Percentiles rank a stretch among this genome's conserved stretches.
These are phyloP conservation scores for Rutilus rutilus DNA, from an alignment of 2,113 vertebrate species.

Conservation along the genomic window DNA sequence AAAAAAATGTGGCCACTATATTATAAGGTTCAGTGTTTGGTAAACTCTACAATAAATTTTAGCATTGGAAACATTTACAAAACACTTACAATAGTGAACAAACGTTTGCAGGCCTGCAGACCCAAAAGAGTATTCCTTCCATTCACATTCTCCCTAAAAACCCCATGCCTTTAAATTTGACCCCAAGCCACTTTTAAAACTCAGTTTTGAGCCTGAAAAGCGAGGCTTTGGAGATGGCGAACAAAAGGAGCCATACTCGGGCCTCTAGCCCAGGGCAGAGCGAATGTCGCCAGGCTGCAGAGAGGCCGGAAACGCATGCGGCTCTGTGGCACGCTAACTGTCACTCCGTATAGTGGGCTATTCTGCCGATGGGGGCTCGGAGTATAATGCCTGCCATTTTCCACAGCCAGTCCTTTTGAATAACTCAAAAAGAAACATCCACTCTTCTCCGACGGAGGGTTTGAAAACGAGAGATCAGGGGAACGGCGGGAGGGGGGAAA, in stretches of 20 bases:
- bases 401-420: constrained; percentile 70
- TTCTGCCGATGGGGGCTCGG: constrained; percentile 50
- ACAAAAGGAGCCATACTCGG: constrained; percentile 34
- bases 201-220: constrained; percentile 38
- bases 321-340: constrained; percentile 72
- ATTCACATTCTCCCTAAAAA: constrained; percentile 21
- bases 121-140: neutral
- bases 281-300: neutral
- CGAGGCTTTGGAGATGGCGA: constrained; percentile 10
- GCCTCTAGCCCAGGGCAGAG: constrained; percentile 11
- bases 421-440: constrained; percentile 73
- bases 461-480: constrained; percentile 46
- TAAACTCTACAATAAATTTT: neutral
- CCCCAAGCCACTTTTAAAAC: constrained; percentile 35
- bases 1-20: neutral
- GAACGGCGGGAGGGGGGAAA: constrained; percentile 41
- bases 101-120: neutral
- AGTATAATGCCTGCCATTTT: constrained; percentile 64
- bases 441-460: constrained; percentile 55
- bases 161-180: constrained; percentile 30
- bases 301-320: constrained; percentile 75
- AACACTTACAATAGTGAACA: neutral
- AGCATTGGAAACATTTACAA: neutral
- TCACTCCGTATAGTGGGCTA: constrained; percentile 72
- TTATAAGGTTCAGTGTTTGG: neutral